phyloP scores from a whole-genome alignment of 2,797 vertebrate species.

The Sardinella longiceps region DNA sequence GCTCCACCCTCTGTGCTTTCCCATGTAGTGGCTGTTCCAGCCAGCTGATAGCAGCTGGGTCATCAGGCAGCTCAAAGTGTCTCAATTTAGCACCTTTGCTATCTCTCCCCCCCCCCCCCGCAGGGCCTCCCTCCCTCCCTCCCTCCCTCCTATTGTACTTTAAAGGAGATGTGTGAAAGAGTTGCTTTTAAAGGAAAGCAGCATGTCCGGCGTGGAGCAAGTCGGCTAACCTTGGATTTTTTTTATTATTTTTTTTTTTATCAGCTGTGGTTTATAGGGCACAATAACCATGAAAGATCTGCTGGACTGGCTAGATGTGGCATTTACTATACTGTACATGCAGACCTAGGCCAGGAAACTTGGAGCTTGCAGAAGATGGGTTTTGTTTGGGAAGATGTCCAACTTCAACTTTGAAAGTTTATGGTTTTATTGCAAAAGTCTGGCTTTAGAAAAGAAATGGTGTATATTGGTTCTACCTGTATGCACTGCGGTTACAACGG shows the following conservation, averaged over 20 bases:
- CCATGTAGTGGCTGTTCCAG: neutral
- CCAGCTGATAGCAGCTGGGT: neutral
- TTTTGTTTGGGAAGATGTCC: neutral
- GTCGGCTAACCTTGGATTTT: neutral
- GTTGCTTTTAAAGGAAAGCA: neutral
- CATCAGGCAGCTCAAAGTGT: conserved; percentile 10
- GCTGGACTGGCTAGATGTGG: neutral
- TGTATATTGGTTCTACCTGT: too few species aligned
- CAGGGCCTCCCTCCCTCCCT: neutral
- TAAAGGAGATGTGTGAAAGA: neutral
- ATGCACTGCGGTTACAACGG: too few species aligned
- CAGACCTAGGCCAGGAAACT: neutral
- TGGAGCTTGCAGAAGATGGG: neutral
- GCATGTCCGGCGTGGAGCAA: neutral
- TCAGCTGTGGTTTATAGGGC: neutral
- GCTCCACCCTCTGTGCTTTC: neutral
- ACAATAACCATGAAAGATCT: neutral
- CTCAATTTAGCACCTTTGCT: neutral
- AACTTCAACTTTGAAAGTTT: too few species aligned
- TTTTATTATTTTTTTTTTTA: neutral
- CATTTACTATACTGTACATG: neutral
- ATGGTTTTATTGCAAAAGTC: too few species aligned
- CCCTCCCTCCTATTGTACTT: neutral
- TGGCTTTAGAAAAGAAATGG: too few species aligned
- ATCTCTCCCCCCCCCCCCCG: neutral